phyloP scores from a whole-genome alignment of 2,888 invertebrate species.

The Stictocephala bisonia region DNA sequence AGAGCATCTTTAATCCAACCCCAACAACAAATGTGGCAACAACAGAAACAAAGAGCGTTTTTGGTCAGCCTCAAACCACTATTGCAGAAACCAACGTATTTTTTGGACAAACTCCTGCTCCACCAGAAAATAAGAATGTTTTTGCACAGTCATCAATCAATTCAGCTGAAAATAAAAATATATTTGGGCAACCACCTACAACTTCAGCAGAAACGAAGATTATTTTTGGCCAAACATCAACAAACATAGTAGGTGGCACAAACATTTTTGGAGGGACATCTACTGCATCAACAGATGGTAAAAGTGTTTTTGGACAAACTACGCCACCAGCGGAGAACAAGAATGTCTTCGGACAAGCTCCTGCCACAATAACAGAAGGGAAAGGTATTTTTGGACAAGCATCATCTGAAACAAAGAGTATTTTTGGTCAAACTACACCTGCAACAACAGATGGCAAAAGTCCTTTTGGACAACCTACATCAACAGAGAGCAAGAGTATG shows the following conservation, averaged over 20 bases:
- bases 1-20: constrained; percentile 12
- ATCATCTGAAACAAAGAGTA: too few species aligned
- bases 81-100: constrained; percentile 1
- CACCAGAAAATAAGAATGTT: constrained; percentile 2
- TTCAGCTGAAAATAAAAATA: too few species aligned
- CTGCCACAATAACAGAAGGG: not conserved
- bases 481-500: not conserved
- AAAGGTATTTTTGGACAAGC: too few species aligned
- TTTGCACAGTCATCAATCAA: too few species aligned
- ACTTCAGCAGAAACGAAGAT: too few species aligned
- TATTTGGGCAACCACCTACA: too few species aligned
- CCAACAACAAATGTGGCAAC: too few species aligned
- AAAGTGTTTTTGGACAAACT: constrained; percentile 8
- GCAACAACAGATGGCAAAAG: constrained; percentile 36
- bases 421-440: not conserved
- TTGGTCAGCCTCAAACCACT: not conserved
- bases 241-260: too few species aligned
- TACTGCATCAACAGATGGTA: not conserved
- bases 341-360: too few species aligned
- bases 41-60: not conserved
- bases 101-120: constrained; percentile 39
- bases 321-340: not conserved
- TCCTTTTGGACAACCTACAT: constrained; percentile 48
- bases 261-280: too few species aligned
- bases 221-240: too few species aligned